These are phyloP conservation scores for Bombus cullumanus DNA, from an alignment of 1,140 invertebrate genomes.

Conservation along the genomic window DNA sequence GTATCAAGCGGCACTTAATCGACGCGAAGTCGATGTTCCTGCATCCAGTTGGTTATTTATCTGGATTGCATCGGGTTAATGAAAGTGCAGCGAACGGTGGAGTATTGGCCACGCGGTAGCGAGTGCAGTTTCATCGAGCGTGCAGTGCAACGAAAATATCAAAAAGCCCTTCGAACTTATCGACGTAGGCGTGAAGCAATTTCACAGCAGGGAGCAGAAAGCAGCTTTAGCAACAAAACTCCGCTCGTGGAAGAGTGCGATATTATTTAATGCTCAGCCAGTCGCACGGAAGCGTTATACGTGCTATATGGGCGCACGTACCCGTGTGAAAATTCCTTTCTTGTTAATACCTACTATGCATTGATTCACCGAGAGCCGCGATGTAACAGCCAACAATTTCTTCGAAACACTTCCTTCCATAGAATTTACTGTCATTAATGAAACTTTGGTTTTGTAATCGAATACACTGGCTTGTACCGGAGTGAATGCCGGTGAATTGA, in stretches of 20 bases:
- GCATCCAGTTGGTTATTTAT: constrained; percentile 4
- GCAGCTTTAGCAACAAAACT: constrained; percentile 58
- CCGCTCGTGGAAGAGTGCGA: constrained; percentile 60
- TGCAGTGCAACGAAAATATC: constrained; percentile 65
- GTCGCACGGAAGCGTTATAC: constrained; percentile 35
- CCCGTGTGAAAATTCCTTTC: not conserved
- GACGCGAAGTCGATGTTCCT: not conserved
- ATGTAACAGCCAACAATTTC: not conserved
- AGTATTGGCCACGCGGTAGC: not conserved
- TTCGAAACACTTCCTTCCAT: not conserved
- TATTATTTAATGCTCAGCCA: constrained; percentile 67
- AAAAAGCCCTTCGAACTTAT: constrained; percentile 55
- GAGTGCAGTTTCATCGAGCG: not conserved
- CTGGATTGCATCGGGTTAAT: not conserved
- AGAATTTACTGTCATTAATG: not conserved
- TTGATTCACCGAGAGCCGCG: not conserved
- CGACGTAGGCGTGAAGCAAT: constrained; percentile 71
- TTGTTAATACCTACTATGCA: not conserved
- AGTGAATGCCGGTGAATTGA: not conserved
- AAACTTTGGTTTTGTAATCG: not conserved
- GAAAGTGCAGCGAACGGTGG: not conserved
- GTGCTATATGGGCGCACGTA: not conserved
- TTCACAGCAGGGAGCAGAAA: constrained; percentile 73
- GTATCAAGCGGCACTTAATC: not conserved
- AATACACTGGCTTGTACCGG: not conserved